Base-by-base conservation (phyloP, 2,113 vertebrate genomes). In the Sinocyclocheilus rhinocerous region DNA sequence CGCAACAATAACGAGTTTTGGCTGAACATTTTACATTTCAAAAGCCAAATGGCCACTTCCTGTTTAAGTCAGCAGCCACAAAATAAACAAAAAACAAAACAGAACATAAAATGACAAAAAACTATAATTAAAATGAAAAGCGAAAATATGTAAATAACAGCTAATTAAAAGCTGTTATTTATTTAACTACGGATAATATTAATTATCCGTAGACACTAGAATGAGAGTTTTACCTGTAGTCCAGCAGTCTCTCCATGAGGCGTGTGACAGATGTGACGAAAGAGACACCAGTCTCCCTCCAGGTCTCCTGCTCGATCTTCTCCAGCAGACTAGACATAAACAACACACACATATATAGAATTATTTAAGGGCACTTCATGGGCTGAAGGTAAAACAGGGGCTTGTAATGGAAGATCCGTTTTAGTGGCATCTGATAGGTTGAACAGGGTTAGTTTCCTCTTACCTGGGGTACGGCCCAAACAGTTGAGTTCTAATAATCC, bases 381-480 rank as follows among this genome's bases (percentile, higher is more conserved):
- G 72, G 8, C 24, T n/a, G 16, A 52, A 77, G 5, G 39, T 33
- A 63, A 65, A 39, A 12, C 11, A 79, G 7, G 45, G 24, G 16
- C 8, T 73, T 69, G 29, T 59, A 69, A 15, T 18, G 3, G 76
- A 36, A 76, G 22, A 84, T 77, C 76, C 26, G 0, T 33, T 52
- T 72, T 8, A 73, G 50, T 73, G 50, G 50, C 82, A 52, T 70
- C 82, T 59, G 67, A 73, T 12, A 73, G 67, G 20, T 57, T 52
- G 84, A 92, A 91, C 84, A 76, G 87, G 88, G 88, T 39, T 92
- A 84, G 83, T 55, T 70, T 55, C 42, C 65, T 86, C 96, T 94
- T 98, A 99, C 98, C 98, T 99, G 92, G 98, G 98, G 92, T 99
- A 99, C 15, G 98, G 98, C 94, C 98, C 98, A 96, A 99, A 99